phyloP scores from a whole-genome alignment of 2,888 invertebrate genomes.

The Hedya salicella region DNA sequence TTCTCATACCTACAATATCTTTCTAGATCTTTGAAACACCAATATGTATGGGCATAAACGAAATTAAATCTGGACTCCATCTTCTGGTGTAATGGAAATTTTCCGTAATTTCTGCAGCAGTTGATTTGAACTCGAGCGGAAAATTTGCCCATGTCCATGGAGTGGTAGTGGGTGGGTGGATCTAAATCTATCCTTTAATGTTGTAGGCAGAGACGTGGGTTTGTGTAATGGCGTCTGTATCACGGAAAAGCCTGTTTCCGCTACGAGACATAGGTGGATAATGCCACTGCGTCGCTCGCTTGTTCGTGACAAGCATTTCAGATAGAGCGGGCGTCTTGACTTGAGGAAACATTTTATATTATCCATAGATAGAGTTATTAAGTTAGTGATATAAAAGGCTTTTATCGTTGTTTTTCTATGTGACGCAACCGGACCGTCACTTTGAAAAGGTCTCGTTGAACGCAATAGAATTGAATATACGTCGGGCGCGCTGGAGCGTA shows the following conservation, averaged over 20 bases:
- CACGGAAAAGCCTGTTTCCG: slow-evolving; percentile 37
- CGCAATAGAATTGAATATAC: slow-evolving; percentile 23
- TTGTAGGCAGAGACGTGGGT: slow-evolving; percentile 49
- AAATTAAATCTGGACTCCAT: slow-evolving; percentile 52
- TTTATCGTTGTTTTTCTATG: slow-evolving; percentile 15
- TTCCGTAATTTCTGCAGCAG: slow-evolving; percentile 28
- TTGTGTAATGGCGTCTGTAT: slow-evolving; percentile 46
- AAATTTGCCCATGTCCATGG: slow-evolving; percentile 33
- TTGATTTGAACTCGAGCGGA: slow-evolving; percentile 34
- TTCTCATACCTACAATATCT: slow-evolving; percentile 2
- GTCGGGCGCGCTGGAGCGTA: neutral
- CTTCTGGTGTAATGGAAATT: slow-evolving; percentile 9
- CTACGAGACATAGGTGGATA: slow-evolving; percentile 34
- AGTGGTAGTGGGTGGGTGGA: slow-evolving; percentile 56
- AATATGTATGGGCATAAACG: neutral
- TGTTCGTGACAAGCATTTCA: slow-evolving; percentile 29
- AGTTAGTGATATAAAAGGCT: neutral
- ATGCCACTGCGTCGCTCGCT: slow-evolving; percentile 10
- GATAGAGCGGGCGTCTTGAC: slow-evolving; percentile 6
- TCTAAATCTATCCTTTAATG: slow-evolving; percentile 60
- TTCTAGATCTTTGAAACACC: neutral
- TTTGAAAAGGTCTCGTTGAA: slow-evolving; percentile 14
- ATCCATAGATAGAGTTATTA: slow-evolving; percentile 4
- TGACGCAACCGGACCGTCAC: neutral
- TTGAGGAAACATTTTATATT: slow-evolving; percentile 27